A percentile compares a stretch with the other conserved stretches of the same genome.
Evolutionary conservation across 2,113 vertebrate species (phyloP).

Genomic region (Peromyscus californicus): DNA sequence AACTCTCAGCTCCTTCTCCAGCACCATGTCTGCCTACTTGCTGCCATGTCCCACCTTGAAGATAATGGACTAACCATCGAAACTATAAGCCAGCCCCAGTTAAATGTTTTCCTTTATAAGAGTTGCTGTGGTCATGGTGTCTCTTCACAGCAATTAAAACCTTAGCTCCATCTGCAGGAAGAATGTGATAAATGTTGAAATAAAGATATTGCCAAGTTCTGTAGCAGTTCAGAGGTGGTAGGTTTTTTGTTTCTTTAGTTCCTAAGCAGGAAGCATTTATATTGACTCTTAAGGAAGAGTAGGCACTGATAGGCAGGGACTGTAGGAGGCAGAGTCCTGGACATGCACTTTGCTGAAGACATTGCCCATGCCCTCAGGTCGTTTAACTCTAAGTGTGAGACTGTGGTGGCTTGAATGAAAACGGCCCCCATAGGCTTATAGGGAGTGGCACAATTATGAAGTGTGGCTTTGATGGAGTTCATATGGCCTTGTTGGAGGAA

Average conservation of each 20-base stretch:
- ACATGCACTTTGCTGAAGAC: background rate
- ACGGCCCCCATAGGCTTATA: background rate
- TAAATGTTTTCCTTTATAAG: background rate
- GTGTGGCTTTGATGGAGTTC: background rate
- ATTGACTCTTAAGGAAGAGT: constrained; percentile 3
- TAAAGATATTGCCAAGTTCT: background rate
- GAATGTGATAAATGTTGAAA: background rate
- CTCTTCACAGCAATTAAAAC: background rate
- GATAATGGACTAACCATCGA: background rate
- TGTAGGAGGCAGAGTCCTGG: background rate
- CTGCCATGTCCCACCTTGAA: background rate
- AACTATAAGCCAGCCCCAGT: background rate
- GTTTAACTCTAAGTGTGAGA: background rate
- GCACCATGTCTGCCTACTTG: background rate
- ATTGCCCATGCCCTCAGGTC: background rate
- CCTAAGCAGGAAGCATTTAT: background rate
- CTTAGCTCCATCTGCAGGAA: background rate
- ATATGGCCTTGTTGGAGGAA: background rate
- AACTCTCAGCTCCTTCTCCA: background rate
- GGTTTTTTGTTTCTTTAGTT: constrained; percentile 4
- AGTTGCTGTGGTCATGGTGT: background rate
- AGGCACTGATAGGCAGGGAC: background rate
- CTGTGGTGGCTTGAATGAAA: background rate
- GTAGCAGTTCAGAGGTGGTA: background rate
- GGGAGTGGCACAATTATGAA: background rate